phyloP scores from a whole-genome alignment of 2,888 invertebrate genomes.

The Athrips mouffetella region DNA sequence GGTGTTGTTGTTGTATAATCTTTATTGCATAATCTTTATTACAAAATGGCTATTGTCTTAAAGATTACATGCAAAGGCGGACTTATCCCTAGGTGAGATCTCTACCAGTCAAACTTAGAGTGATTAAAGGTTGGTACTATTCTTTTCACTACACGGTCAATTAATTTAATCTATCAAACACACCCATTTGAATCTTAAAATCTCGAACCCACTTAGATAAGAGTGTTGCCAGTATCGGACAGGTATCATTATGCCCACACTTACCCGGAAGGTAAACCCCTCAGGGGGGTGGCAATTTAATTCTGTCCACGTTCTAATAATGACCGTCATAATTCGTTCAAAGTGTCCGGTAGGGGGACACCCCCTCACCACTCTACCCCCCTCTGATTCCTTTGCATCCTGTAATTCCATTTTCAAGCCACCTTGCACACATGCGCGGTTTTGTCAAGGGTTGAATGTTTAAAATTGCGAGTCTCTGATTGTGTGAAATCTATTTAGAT shows the following conservation, averaged over 20 bases:
- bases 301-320: conserved; percentile 81
- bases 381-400: conserved; percentile 75
- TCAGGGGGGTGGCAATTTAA: conserved; percentile 75
- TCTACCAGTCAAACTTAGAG: no score
- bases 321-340: conserved; percentile 81
- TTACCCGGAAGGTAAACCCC: conserved; percentile 62
- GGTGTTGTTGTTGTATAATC: no score
- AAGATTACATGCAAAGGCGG: no score
- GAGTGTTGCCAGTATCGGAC: conserved; percentile 67
- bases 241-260: conserved; percentile 76
- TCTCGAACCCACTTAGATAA: conserved; percentile 44
- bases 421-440: conserved; percentile 71
- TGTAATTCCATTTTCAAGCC: conserved; percentile 76
- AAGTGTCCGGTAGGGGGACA: conserved; percentile 79
- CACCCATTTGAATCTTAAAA: conserved; percentile 12
- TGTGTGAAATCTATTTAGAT: not conserved
- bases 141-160: no score
- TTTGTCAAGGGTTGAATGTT: conserved; percentile 19
- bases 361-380: conserved; percentile 64
- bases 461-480: conserved; percentile 10
- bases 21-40: no score
- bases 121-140: no score
- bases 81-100: no score
- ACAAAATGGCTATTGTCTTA: no score
- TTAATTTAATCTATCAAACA: no score